A percentile compares a stretch with the other conserved stretches of the same genome.
Evolutionary conservation across 2,888 invertebrate genomes (phyloP).

Genomic region (Dyspetes luteomarginatus): DNA sequence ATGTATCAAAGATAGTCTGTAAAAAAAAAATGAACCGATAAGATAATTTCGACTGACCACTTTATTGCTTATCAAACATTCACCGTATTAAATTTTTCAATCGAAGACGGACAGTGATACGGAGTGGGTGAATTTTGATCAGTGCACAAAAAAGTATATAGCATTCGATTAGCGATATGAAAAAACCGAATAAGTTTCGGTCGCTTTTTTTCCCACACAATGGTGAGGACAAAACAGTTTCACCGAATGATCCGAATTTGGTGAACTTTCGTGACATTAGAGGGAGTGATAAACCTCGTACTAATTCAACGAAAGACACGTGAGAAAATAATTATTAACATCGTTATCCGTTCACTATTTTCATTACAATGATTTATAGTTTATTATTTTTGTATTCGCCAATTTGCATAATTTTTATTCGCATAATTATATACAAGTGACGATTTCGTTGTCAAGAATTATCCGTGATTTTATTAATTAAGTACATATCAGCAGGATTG

Average conservation of each 20-base stretch:
- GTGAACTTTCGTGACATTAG: not conserved
- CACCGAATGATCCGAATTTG: not conserved
- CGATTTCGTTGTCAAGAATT: too few relatives aligned
- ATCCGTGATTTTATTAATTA: too few relatives aligned
- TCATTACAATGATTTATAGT: too few relatives aligned
- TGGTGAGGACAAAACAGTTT: not conserved
- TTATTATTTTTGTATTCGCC: too few relatives aligned
- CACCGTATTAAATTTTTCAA: not conserved
- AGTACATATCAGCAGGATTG: too few relatives aligned
- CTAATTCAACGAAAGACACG: not conserved
- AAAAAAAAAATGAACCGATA: too few relatives aligned
- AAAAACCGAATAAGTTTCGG: slow-evolving; percentile 20
- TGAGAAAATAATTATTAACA: not conserved
- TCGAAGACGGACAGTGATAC: not conserved
- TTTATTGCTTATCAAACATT: slow-evolving; percentile 1
- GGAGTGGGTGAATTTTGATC: not conserved
- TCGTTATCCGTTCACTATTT: too few relatives aligned
- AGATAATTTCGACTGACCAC: slow-evolving; percentile 14
- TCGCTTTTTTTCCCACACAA: not conserved
- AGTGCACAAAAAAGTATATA: not conserved
- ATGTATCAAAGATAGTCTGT: too few relatives aligned
- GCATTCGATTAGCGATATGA: not conserved
- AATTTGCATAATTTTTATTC: too few relatives aligned
- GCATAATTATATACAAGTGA: too few relatives aligned
- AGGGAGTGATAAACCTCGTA: not conserved